These are phyloP conservation scores for Trematocara macrostoma DNA, from an alignment of 2,113 vertebrate genomes.

Conservation along the genomic window DNA sequence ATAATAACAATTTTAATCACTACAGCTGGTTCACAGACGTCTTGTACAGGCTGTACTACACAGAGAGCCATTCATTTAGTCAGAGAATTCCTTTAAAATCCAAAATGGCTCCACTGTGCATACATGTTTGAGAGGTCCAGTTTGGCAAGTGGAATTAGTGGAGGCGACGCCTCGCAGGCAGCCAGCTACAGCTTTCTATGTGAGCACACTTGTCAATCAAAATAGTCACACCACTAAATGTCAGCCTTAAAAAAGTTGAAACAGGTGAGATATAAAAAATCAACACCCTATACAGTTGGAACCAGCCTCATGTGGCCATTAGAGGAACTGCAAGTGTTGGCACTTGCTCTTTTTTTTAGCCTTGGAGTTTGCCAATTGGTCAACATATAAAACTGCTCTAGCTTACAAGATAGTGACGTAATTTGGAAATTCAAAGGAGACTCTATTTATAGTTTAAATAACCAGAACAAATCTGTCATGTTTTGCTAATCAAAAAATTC, in stretches of 20 bases:
- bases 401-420: not conserved
- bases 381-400: accelerated
- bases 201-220: not conserved
- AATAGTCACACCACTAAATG: not conserved
- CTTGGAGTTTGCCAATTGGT: not conserved
- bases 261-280: not conserved
- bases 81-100: not conserved
- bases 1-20: not conserved
- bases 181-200: not conserved
- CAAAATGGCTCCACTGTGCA: not conserved
- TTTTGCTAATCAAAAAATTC: not conserved
- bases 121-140: not conserved
- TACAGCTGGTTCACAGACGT: accelerated
- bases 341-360: too few species aligned
- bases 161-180: accelerated
- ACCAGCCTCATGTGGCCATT: too few species aligned
- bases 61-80: not conserved
- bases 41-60: not conserved
- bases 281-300: not conserved
- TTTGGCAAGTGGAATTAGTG: not conserved
- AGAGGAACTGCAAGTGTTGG: too few species aligned
- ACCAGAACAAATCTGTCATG: not conserved
- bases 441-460: not conserved
- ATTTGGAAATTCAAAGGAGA: not conserved
- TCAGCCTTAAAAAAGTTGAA: not conserved